These are phyloP conservation scores for Eupithecia centaureata DNA, from an alignment of 2,888 invertebrate species.

Conservation along the genomic window DNA sequence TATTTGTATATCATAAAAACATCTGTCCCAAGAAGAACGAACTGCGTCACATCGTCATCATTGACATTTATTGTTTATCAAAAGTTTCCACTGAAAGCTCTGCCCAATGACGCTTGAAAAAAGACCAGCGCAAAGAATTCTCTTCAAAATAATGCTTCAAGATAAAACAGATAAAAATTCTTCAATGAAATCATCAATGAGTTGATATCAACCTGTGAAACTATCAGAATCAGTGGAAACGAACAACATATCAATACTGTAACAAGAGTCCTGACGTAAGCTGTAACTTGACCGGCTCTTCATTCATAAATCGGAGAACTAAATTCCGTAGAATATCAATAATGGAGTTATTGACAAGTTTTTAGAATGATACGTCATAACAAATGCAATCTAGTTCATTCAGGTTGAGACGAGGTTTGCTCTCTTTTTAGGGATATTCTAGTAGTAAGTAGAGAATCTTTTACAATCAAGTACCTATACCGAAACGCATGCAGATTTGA, in stretches of 20 bases:
- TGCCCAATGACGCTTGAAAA: neutral
- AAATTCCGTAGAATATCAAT: slow-evolving; percentile 31
- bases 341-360: slow-evolving; percentile 14
- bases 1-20: no score
- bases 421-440: no score
- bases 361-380: slow-evolving; percentile 21
- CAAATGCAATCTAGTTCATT: slow-evolving; percentile 23
- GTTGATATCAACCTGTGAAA: slow-evolving; percentile 1
- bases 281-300: slow-evolving; percentile 38
- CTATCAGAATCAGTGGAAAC: slow-evolving; percentile 24
- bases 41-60: no score
- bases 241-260: slow-evolving; percentile 36
- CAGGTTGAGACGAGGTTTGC: slow-evolving; percentile 5
- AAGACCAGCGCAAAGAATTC: neutral
- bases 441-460: no score
- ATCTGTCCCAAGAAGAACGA: no score
- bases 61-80: neutral
- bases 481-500: no score
- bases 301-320: slow-evolving; percentile 43
- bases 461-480: no score
- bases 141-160: neutral
- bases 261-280: slow-evolving; percentile 40
- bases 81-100: neutral
- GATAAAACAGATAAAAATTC: slow-evolving; percentile 12
- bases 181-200: slow-evolving; percentile 12